Evolutionary conservation across 2,797 vertebrate species (phyloP), one percentile per base, ranked within the genome.

Genomic region (Pteropus rufus): DNA sequence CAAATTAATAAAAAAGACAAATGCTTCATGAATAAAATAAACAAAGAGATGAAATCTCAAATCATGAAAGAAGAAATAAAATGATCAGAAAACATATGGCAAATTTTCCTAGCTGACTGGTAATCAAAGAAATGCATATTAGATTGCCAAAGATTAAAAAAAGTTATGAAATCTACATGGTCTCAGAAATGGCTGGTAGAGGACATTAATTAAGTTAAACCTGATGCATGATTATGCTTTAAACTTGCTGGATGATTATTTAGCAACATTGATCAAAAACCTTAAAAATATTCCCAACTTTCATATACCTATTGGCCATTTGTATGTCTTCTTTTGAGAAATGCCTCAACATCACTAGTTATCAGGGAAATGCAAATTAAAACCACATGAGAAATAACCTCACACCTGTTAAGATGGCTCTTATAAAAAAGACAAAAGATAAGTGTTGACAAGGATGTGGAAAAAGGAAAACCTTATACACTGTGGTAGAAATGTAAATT

Each of bases 11-110:
- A 73, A 49, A 15, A 44, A 65, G 8, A 52, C 3, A 69, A 84
- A 52, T 10, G 46, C 18, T 34, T 52, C 36, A 72, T 29, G 11
- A 87, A 56, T 94, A 91, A 92, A 93, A 70, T 83, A 65, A 84
- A 15, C 36, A 64, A 92, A 24, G 10, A 70, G 4, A 70, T 49
- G 24, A 70, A 84, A 80, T 88, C 31, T 29, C 58, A 90, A 56
- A 62, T 84, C 26, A 65, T 60, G 26, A 93, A 88, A 90, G 16
- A 77, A 97, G 64, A 87, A 86, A 46, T 79, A 84, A 73, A 86
- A 41, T 70, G 11, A 52, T 10, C 7, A 52, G 41, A 58, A 90
- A 36, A 65, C 44, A 77, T 91, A 69, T 12, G 1, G 54, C 79
- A 79, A 83, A 54, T 80, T 52, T 41, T 77, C n/a, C 10, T 67